These are phyloP conservation scores for Varanus komodoensis DNA, from an alignment of 2,113 vertebrate genomes.

Conservation along the genomic window DNA sequence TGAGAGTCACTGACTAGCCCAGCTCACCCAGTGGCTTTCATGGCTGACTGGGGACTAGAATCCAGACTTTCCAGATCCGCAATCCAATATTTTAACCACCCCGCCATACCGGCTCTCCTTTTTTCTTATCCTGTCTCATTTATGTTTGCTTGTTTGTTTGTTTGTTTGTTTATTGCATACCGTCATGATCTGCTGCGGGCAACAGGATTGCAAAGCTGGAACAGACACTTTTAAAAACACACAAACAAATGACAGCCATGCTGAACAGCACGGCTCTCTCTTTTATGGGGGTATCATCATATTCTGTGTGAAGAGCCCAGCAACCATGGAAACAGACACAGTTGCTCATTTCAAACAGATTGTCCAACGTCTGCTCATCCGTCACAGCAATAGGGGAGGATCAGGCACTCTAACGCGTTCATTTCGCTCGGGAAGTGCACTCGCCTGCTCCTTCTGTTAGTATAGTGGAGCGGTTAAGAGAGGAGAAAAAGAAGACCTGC, in stretches of 20 bases:
- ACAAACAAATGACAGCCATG: background rate
- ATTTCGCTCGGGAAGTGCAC: constrained; percentile 35
- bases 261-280: constrained; percentile 26
- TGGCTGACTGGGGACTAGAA: too few relatives aligned
- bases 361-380: constrained; percentile 48
- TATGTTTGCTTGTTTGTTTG: background rate
- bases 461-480: background rate
- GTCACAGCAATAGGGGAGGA: constrained; percentile 29
- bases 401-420: background rate
- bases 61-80: too few relatives aligned
- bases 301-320: background rate
- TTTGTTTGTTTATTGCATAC: background rate
- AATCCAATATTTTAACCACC: too few relatives aligned
- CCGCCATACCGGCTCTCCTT: background rate
- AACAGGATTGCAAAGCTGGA: background rate
- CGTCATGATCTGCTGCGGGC: background rate
- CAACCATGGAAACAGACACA: constrained; percentile 54
- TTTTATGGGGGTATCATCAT: background rate
- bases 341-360: constrained; percentile 53
- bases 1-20: too few relatives aligned
- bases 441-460: background rate
- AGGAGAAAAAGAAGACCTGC: background rate
- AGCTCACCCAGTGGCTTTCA: too few relatives aligned
- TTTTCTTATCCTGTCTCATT: background rate
- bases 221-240: background rate